Conservation (phyloP, 2,888 invertebrate species). For the Chrysolina americana region DNA sequence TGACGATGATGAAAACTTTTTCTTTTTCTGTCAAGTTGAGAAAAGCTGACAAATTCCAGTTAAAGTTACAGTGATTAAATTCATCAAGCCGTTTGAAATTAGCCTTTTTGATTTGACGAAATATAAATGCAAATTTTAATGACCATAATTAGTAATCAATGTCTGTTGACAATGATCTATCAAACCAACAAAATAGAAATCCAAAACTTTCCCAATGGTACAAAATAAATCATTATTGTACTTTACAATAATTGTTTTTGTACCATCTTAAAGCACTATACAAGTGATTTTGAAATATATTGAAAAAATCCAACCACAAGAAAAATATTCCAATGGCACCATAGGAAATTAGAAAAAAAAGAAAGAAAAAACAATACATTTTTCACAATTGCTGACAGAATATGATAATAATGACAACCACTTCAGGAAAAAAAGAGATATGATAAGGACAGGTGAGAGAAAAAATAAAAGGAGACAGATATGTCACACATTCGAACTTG, state of each 20-base stretch:
- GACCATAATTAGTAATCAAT: too few species aligned
- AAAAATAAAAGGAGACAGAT: too few species aligned
- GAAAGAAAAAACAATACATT: neutral
- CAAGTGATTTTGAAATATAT: slow-evolving; percentile 29
- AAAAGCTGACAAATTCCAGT: slow-evolving; percentile 1
- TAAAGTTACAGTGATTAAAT: neutral
- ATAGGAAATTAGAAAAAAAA: neutral
- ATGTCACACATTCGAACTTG: too few species aligned
- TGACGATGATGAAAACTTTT: too few species aligned
- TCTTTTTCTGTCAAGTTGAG: neutral
- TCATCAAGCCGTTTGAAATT: too few species aligned
- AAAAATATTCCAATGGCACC: neutral
- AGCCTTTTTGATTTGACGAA: too few species aligned
- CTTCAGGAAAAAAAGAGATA: too few species aligned
- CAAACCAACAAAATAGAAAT: slow-evolving; percentile 15
- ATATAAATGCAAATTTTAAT: too few species aligned
- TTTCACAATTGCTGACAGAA: neutral
- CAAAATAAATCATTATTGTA: slow-evolving; percentile 35
- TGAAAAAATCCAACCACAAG: slow-evolving; percentile 9
- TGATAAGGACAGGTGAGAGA: too few species aligned
- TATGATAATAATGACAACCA: too few species aligned
- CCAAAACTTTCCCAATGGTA: slow-evolving; percentile 12
- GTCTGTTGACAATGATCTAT: neutral
- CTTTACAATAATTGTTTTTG: slow-evolving; percentile 48
- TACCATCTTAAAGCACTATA: slow-evolving; percentile 46